A percentile compares a stretch with the other conserved stretches of the same genome.
These are phyloP conservation scores for Ciona savignyi DNA, from an alignment of 23 tunicate species.

Conservation along the genomic window DNA sequence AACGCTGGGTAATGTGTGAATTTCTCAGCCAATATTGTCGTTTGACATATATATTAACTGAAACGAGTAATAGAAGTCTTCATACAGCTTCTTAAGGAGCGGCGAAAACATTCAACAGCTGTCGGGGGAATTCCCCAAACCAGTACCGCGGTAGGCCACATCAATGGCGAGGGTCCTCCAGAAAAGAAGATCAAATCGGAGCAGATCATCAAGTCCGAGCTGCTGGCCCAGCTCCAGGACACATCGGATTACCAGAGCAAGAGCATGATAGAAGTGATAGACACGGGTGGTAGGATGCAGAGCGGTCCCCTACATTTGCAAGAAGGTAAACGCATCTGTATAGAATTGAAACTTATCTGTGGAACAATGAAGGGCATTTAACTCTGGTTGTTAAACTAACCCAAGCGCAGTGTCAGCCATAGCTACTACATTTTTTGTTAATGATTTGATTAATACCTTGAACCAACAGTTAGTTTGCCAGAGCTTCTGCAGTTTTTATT, in stretches of 20 bases:
- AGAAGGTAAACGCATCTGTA: not conserved
- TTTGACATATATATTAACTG: no score
- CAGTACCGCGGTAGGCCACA: not conserved
- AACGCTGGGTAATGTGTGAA: no score
- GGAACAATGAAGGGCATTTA: no score
- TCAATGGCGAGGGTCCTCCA: constrained; percentile 18
- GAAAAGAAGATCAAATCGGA: constrained; percentile 11
- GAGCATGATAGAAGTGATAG: not conserved
- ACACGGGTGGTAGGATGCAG: not conserved
- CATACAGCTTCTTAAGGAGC: not conserved
- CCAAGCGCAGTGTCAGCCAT: no score
- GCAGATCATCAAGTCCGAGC: not conserved
- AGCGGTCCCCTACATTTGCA: not conserved
- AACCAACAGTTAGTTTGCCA: no score
- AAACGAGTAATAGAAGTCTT: no score
- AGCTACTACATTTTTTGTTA: no score
- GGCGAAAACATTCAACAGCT: not conserved
- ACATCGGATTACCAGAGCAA: not conserved
- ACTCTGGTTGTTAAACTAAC: no score
- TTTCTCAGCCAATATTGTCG: no score
- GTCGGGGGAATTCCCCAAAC: not conserved
- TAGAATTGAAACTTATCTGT: no score
- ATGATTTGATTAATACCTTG: no score
- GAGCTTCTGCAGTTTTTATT: no score
- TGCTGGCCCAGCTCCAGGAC: constrained; percentile 9